Base-by-base conservation (phyloP, 2,797 vertebrate genomes). In the Arrhamphus sclerolepis region DNA sequence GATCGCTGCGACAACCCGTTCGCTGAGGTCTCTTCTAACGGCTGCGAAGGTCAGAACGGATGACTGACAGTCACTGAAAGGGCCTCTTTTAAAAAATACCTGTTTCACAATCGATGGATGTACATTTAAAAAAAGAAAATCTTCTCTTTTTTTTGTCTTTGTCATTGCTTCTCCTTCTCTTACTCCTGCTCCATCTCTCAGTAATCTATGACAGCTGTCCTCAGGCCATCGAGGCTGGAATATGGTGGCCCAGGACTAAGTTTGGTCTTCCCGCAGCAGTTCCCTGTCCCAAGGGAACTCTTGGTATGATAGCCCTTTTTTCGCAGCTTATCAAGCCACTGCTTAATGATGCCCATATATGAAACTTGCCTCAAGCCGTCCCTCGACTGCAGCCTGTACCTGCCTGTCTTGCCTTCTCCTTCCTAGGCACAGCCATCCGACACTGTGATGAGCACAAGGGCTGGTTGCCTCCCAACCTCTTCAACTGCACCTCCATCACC, bases 181-280 rank as follows among this genome's bases (percentile, higher is more conserved):
- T n/a, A n/a, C n/a, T 43, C 62, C 22, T 57, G 16, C 19, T 61
- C 44, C 63, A 13, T 51, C 40, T 70, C 34, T 0, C 91, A 98
- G 97, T 98, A 63, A 98, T 98, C 86, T 98, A 98, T 1, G 95
- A 98, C 92, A 98, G 97, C 85, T 98, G 97, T 80, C 97, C 97
- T 21, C 92, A 95, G 75, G 95, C 95, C 51, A 96, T 95, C 0
- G 94, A 98, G 77, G 94, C 94, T 21, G 92, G 89, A 66, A 98
- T 98, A 80, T 98, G 96, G 97, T 98, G 97, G 97, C 96, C 96
- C 52, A 94, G 96, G 61, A 98, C 97, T 5, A 96, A 95, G 72
- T 98, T 98, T 5, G 95, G 97, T 66, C 89, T 97, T 56, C 97
- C 97, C 13, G 96, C 97, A 2, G 95, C 94, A 0, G 94, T 96